A percentile compares a stretch with the other conserved stretches of the same genome.
phyloP scores from a whole-genome alignment of 2,888 invertebrate genomes.

The Meghimatium bilineatum region DNA sequence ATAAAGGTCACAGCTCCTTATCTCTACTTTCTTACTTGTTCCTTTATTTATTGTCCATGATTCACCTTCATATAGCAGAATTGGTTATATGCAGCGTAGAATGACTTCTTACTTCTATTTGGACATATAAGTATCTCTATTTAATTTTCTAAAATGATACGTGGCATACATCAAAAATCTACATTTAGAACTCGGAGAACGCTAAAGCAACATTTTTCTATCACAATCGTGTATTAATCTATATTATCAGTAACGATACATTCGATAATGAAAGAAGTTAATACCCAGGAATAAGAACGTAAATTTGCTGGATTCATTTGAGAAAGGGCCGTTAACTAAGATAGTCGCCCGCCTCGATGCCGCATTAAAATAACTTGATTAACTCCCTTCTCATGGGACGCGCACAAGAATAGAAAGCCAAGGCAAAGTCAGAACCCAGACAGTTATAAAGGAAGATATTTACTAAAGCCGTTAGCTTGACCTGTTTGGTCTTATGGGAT shows the following conservation, averaged over 20 bases:
- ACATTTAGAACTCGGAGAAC: too few species aligned
- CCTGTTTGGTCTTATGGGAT: background rate
- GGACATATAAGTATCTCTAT: too few species aligned
- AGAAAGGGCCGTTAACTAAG: background rate
- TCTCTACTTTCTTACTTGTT: too few species aligned
- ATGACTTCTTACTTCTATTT: too few species aligned
- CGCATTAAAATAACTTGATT: background rate
- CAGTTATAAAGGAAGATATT: background rate
- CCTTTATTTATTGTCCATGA: too few species aligned
- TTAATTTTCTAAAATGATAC: too few species aligned
- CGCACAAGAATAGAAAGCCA: background rate
- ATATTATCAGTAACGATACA: background rate
- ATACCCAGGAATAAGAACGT: background rate
- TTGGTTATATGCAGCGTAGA: too few species aligned
- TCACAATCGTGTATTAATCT: background rate
- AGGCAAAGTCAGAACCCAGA: background rate
- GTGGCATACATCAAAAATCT: too few species aligned
- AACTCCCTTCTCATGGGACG: background rate
- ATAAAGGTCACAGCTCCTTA: too few species aligned
- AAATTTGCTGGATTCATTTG: background rate
- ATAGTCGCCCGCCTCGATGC: background rate
- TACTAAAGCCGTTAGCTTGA: background rate
- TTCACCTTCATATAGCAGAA: too few species aligned
- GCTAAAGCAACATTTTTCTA: too few species aligned
- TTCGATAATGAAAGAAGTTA: background rate